Base-by-base conservation (phyloP, 2,888 invertebrate genomes). In the Gymnoscelis rufifasciata region DNA sequence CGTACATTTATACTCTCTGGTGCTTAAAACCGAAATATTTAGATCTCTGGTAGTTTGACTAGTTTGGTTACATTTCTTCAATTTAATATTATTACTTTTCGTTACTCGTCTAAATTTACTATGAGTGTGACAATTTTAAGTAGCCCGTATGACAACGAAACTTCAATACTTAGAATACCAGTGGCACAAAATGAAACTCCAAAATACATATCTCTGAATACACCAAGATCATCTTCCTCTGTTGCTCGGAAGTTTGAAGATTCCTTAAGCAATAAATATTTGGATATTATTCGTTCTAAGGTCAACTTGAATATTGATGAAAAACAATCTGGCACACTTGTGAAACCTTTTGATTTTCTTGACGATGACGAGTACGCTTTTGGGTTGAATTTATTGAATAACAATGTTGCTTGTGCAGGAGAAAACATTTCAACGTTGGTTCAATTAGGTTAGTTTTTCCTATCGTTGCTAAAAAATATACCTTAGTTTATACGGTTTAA, bases 341-440 rank as follows among this genome's bases (percentile, higher is more conserved):
- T 86, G 43, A 71, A 71, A 30, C 83, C 86, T 1, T 87, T 83
- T 62, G 83, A 86, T 60, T 84, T 81, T 53, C 81, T 71, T 54
- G 86, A 88, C 38, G 83, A 84, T 42, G 86, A 86, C 62, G 86
- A 87, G 55, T 83, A 73, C 60, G 83, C 81, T 14, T 87, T 86
- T 68, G 83, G 83, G 5, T 79, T 83, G 5, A 84, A 84, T 67
- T 65, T 88, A 31, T 49, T 84, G 3, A 83, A 83, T 44, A 83
- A 84, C 38, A 88, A 87, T 61, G 78, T 88, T n/a, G 83, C 83
- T 1, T 86, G 86, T 61, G 84, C 83, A 19, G 83, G 83, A 1
- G 75, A 80, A 45, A 84, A 87, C 49, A 79, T 81, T 7, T 79
- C 83, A 7, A 83, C 76, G 59, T 71, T 83, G 7, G 77, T 86